These are phyloP conservation scores for Stomorhina lunata DNA, from an alignment of 2,888 invertebrate genomes.

Conservation along the genomic window DNA sequence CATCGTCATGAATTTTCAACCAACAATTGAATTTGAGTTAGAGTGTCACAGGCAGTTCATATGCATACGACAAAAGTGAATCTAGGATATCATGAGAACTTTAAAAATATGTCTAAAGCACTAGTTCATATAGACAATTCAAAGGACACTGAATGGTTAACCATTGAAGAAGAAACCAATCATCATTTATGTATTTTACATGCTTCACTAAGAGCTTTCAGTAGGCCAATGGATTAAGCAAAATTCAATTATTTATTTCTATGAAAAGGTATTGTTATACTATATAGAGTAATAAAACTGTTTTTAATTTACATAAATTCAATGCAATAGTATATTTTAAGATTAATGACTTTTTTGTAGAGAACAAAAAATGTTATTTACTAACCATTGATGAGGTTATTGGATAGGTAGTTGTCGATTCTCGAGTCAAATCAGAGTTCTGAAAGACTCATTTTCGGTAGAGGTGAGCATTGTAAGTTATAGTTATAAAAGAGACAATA, in stretches of 20 bases:
- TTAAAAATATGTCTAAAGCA: neutral
- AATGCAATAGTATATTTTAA: neutral
- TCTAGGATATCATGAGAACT: neutral
- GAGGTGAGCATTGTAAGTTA: too few relatives aligned
- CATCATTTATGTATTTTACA: neutral
- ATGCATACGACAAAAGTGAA: neutral
- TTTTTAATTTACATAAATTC: neutral
- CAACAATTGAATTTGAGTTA: slow-evolving; percentile 4
- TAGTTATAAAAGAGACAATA: too few relatives aligned
- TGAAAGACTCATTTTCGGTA: too few relatives aligned
- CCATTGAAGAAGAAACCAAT: neutral
- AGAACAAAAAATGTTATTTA: too few relatives aligned
- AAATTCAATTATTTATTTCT: neutral
- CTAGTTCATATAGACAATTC: neutral
- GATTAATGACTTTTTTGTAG: too few relatives aligned
- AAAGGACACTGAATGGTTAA: neutral
- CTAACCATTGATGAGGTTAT: too few relatives aligned
- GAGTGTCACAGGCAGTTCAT: neutral
- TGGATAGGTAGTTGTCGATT: too few relatives aligned
- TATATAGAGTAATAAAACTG: neutral
- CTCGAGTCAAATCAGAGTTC: too few relatives aligned
- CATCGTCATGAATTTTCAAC: slow-evolving; percentile 19
- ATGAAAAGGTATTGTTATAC: neutral
- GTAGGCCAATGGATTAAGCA: neutral
- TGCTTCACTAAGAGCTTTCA: neutral